Conservation (phyloP, 2,113 vertebrate genomes). For the Orthonyx spaldingii region DNA sequence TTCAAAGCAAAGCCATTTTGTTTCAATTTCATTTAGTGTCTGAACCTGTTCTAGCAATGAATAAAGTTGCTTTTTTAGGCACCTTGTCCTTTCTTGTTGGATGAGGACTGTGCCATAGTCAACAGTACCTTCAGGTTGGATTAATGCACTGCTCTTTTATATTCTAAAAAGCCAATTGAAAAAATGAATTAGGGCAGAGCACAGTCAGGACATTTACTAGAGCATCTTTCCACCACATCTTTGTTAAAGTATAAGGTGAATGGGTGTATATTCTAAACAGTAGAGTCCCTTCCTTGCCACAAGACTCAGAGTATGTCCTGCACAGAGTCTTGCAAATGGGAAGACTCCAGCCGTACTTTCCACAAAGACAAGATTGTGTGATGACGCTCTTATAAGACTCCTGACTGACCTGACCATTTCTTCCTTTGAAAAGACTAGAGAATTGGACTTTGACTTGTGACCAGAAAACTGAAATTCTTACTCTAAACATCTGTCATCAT, state of each 20-base stretch:
- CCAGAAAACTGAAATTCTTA: background rate
- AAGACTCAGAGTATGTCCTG: background rate
- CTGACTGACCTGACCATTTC: background rate
- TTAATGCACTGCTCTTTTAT: background rate
- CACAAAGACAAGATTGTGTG: background rate
- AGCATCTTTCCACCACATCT: background rate
- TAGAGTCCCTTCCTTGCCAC: background rate
- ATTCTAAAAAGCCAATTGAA: background rate
- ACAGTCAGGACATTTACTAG: background rate
- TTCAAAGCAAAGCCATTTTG: background rate
- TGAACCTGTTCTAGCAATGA: background rate
- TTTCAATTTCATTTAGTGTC: background rate
- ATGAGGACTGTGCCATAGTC: background rate
- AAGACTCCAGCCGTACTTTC: background rate
- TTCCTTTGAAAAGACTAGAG: background rate
- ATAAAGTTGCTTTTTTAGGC: background rate
- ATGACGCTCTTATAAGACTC: background rate
- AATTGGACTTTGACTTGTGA: background rate
- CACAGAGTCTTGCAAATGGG: background rate
- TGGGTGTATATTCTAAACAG: background rate
- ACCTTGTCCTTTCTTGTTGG: background rate
- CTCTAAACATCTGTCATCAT: background rate
- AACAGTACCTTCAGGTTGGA: background rate
- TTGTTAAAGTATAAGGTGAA: background rate
- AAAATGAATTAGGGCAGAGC: background rate